A percentile compares a stretch with the other conserved stretches of the same genome.
Evolutionary conservation across 2,888 invertebrate species (phyloP).

Genomic region (Spodoptera exigua): DNA sequence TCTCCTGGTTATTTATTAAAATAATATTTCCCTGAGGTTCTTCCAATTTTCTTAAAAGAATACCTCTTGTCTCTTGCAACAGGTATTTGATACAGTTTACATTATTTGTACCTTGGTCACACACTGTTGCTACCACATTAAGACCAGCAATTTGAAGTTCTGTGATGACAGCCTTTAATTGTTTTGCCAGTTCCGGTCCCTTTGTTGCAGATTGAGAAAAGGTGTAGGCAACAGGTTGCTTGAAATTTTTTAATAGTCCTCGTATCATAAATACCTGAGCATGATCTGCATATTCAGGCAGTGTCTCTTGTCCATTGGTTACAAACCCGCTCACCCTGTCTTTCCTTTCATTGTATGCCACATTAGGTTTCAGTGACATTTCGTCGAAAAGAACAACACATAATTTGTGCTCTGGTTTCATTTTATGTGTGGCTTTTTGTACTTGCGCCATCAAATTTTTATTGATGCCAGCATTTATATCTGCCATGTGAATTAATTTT

Average conservation of each 20-base stretch:
- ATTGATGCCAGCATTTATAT: constrained; percentile 6
- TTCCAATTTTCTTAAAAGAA: constrained; percentile 13
- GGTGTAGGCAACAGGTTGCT: constrained; percentile 51
- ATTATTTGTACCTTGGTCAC: constrained; percentile 35
- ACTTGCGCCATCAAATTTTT: constrained; percentile 1
- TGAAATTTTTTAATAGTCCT: constrained; percentile 55
- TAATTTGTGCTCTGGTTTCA: background rate
- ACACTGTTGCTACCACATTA: constrained; percentile 53
- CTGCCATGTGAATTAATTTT: background rate
- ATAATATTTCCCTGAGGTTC: constrained; percentile 10
- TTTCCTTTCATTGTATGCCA: constrained; percentile 21
- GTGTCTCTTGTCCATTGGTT: constrained; percentile 16
- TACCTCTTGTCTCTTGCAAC: background rate
- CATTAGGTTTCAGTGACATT: constrained; percentile 15
- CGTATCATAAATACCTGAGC: constrained; percentile 32
- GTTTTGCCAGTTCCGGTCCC: constrained; percentile 45
- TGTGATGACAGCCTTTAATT: constrained; percentile 47
- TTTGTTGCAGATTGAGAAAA: constrained; percentile 55
- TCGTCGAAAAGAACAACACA: too few relatives aligned
- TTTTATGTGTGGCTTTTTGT: constrained; percentile 1
- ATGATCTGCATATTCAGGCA: constrained; percentile 25
- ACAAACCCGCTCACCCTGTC: constrained; percentile 25
- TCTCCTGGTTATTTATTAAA: constrained; percentile 13
- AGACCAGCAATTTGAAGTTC: constrained; percentile 49
- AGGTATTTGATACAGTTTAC: background rate